A percentile compares a stretch with the other conserved stretches of the same genome.
These are phyloP conservation scores for Monochamus alternatus DNA, from an alignment of 2,888 invertebrate genomes.

Conservation along the genomic window DNA sequence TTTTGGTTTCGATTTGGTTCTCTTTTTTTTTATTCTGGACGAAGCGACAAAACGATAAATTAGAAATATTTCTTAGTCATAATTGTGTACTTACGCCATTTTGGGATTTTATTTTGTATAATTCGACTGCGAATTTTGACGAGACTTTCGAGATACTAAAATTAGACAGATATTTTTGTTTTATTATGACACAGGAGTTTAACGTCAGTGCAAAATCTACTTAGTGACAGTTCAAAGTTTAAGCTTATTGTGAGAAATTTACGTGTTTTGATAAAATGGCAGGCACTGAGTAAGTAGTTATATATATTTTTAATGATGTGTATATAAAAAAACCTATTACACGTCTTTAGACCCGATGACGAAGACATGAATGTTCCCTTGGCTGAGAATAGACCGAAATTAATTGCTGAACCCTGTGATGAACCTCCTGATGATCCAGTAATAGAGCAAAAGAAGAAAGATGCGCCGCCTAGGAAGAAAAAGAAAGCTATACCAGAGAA, in stretches of 20 bases:
- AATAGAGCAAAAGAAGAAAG: conserved; percentile 45
- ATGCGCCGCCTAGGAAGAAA: conserved; percentile 42
- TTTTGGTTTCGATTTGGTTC: conserved; percentile 37
- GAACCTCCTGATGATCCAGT: conserved; percentile 51
- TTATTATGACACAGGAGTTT: conserved; percentile 25
- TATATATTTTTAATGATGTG: too few species aligned
- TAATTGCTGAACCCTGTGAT: not conserved
- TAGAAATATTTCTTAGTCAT: not conserved
- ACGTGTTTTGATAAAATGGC: conserved; percentile 1
- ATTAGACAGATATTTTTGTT: conserved; percentile 26
- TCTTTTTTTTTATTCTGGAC: conserved; percentile 40
- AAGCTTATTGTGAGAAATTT: not conserved
- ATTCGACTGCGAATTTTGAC: conserved; percentile 30
- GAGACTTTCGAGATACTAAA: conserved; percentile 20
- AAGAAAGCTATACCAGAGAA: conserved; percentile 47
- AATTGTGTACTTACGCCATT: conserved; percentile 40
- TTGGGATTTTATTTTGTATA: conserved; percentile 14
- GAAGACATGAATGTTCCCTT: not conserved
- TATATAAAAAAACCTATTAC: too few species aligned
- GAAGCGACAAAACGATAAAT: not conserved
- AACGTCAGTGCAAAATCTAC: conserved; percentile 11
- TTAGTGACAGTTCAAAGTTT: conserved; percentile 7
- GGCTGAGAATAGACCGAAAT: conserved; percentile 13
- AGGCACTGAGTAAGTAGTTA: not conserved
- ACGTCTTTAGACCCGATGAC: not conserved